Base-by-base conservation (phyloP, 2,888 invertebrate genomes). In the Acanthococcus lagerstroemiae region DNA sequence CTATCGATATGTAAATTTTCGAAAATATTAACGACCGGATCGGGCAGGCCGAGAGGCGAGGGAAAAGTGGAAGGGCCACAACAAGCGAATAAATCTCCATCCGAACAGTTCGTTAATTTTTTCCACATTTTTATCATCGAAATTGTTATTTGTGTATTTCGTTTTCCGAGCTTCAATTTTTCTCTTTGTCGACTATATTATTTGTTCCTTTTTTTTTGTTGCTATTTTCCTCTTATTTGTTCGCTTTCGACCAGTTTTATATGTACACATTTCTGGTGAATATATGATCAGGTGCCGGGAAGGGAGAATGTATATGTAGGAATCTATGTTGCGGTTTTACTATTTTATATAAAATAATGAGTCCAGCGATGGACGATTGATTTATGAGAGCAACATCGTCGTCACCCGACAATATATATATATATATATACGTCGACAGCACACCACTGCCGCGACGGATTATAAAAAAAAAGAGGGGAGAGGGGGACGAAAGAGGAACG, bases 331-430 rank as follows among this genome's bases (percentile, higher is more conserved):
- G 52, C 24, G 22, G 19, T n/a, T 61, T 52, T 52, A 27, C 52
- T 61, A 61, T 50, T 61, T 61, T 61, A 61, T 58, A 58, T 57
- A 61, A 52, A 61, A 61, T 61, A 61, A 61, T 61, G 61, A 61
- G 61, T 61, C 52, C 50, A 61, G 27, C 61, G 61, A 61, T 61
- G 61, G 61, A 61, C 61, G 61, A 61, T 61, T 61, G 61, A 61
- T 61, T 61, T 61, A 61, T 61, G 61, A 61, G 61, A 61, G 61
- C 61, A 61, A 61, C 48, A 61, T 50, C 61, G 61, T 52, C 61
- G 61, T 61, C 61, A 61, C 61, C 61, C 55, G 27, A 27, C 26
- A 26, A 15, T 55, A 55, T 30, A 55, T 26, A 55, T 58, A 58
- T 46, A 46, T 44, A 37, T 37, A 37, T 17, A 21, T 48, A 50